Base-by-base conservation (phyloP, 2,888 invertebrate genomes). In the Hedya salicella region DNA sequence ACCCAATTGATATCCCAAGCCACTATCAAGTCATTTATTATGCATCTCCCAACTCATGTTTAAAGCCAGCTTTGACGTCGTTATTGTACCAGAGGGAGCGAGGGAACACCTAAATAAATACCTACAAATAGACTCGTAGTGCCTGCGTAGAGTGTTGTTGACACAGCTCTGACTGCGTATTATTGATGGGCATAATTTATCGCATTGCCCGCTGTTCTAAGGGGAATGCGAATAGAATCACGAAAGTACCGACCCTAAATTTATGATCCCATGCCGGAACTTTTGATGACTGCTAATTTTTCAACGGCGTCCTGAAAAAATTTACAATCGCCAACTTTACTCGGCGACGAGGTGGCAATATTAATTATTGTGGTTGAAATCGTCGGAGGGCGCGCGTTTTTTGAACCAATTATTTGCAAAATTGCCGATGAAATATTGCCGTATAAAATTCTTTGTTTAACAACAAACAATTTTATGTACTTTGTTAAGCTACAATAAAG, bases 121-220 rank as follows among this genome's bases (percentile, higher is more conserved):
- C 74, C 77, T 79, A 84, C 80, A 80, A 81, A 81, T 79, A 75
- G 66, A 66, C 53, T 72, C 74, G 75, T 75, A 73, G 74, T 75
- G 59, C 65, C 59, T 59, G 36, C 79, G 79, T 78, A 79, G 80
- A 84, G 80, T 82, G 85, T 82, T 89, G 88, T 90, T 89, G 88
- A 89, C 89, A 87, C 85, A 85, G 77, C 82, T 74, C 75, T 82
- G 80, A 76, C 81, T 77, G 81, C 79, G 75, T 86, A 87, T 89
- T 88, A 90, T 90, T 89, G 88, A 89, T 90, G 87, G 80, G 77
- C 78, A 85, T 88, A 89, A 90, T 91, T 90, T 91, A 90, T 90
- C 77, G 86, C 78, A 79, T 81, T 78, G 79, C 75, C 75, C 76
- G 73, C 80, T 84, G 81, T 82, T 86, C 85, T 85, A 83, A 85